Base-by-base conservation (phyloP, 2,888 invertebrate species). In the Atethmia centrago region DNA sequence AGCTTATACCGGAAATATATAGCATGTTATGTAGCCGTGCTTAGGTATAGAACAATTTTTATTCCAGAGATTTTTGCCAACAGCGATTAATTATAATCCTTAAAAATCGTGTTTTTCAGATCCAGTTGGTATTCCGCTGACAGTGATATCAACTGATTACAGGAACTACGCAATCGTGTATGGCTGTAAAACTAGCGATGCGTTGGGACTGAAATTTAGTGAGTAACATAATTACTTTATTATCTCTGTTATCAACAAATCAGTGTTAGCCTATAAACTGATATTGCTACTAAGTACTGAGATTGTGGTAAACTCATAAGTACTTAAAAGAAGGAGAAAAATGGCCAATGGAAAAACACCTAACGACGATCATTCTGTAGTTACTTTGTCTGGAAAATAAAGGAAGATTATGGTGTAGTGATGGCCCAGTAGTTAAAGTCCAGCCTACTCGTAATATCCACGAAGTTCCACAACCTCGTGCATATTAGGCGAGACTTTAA, bases 111-210 rank as follows among this genome's bases (percentile, higher is more conserved):
- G 9, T 19, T 64, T 86, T 87, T 19, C 93, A 96, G 96, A 96
- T 90, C 94, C 95, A 1, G 69, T 95, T 0, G 95, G 95, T 0
- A 94, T 95, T 10, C 95, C 96, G 0, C 61, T 96, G 31, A 88
- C 90, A 21, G 92, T 96, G 9, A 89, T 95, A 82, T 85, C 89
- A 2, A 95, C 96, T 0, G 95, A 96, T 76, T 96, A 96, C 70
- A 77, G 73, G 0, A 94, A 94, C 79, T 96, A 94, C 75, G 95
- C 96, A 0, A 79, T 96, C 0, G 83, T 95, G 0, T 95, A 94
- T 69, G 96, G 96, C 16, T 96, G 96, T 77, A 93, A 89, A 79
- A 80, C 87, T 28, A 91, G 90, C 71, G 85, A 87, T 1, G 62
- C 84, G 12, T 62, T 92, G 0, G 89, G 91, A 40, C 84, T 96